These are phyloP conservation scores for Polypterus senegalus DNA, from an alignment of 2,113 vertebrate genomes.

Conservation along the genomic window DNA sequence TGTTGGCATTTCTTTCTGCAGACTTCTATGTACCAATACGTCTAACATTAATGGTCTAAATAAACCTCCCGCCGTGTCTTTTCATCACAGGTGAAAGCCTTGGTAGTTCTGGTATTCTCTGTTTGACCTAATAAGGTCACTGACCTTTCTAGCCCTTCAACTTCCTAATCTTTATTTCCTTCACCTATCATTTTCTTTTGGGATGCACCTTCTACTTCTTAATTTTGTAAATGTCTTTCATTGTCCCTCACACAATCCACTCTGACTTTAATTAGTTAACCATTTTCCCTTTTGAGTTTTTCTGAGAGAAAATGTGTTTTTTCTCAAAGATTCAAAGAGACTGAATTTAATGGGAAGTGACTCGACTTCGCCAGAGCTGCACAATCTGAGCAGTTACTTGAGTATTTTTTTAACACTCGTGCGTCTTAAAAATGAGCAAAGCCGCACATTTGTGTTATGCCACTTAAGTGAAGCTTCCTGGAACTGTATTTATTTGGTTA, in stretches of 20 bases:
- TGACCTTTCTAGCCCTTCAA: slow-evolving; percentile 64
- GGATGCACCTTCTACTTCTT: slow-evolving; percentile 50
- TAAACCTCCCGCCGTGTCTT: slow-evolving; percentile 26
- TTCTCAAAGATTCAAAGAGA: too few species aligned
- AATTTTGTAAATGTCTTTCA: slow-evolving; percentile 53
- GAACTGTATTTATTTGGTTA: too few species aligned
- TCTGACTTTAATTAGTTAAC: slow-evolving; percentile 82
- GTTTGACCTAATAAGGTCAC: slow-evolving; percentile 66
- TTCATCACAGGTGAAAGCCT: slow-evolving; percentile 65
- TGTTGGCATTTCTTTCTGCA: slow-evolving; percentile 2
- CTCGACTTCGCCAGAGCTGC: too few species aligned
- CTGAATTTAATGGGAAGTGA: too few species aligned
- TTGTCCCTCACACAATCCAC: slow-evolving; percentile 65
- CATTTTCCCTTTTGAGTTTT: slow-evolving; percentile 68
- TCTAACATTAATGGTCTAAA: slow-evolving; percentile 23
- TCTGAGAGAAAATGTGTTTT: slow-evolving; percentile 29
- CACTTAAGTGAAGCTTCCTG: too few species aligned
- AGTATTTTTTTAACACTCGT: too few species aligned
- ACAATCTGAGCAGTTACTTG: too few species aligned
- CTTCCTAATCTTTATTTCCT: slow-evolving; percentile 60
- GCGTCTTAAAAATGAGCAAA: too few species aligned
- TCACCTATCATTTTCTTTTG: slow-evolving; percentile 77
- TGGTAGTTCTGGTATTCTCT: slow-evolving; percentile 54
- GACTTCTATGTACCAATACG: slow-evolving; percentile 10
- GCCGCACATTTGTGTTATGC: too few species aligned